phyloP scores from a whole-genome alignment of 37 sponge, comb jelly and placozoan species.

The Bolinopsis microptera region DNA sequence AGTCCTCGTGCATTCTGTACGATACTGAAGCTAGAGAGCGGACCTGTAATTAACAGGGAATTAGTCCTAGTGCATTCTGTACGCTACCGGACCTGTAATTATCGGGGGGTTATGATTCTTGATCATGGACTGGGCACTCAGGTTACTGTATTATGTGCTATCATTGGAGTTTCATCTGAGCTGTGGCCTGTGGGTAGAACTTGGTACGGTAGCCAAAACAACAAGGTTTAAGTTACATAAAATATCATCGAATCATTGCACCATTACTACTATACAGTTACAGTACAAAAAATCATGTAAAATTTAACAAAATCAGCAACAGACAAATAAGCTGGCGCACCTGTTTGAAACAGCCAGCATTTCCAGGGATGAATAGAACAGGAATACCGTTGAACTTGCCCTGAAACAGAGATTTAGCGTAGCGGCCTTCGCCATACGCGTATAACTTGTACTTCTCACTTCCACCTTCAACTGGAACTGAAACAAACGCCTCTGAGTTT shows the following conservation, averaged over 20 bases:
- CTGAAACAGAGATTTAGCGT: slow-evolving; percentile 58
- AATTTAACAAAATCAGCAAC: no score
- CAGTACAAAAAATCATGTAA: no score
- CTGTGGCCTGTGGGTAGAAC: no score
- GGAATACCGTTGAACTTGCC: slow-evolving; percentile 72
- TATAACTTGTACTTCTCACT: background rate
- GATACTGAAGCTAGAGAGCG: slow-evolving; percentile 61
- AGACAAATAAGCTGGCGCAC: no score
- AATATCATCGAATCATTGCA: no score
- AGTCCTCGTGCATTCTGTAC: slow-evolving; percentile 16
- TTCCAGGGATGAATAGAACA: slow-evolving; percentile 81
- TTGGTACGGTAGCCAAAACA: no score
- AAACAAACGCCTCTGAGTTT: no score
- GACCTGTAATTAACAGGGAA: background rate
- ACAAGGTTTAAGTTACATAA: no score
- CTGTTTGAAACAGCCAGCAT: slow-evolving; percentile 77
- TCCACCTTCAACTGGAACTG: background rate
- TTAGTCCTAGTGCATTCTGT: slow-evolving; percentile 15
- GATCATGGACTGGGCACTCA: no score
- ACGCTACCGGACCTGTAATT: slow-evolving; percentile 51
- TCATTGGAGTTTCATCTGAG: no score
- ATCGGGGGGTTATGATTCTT: background rate
- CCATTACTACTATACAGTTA: no score
- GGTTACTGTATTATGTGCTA: no score
- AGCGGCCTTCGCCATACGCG: slow-evolving; percentile 54